Evolutionary conservation across 1,140 invertebrate species (phyloP), one percentile per base, ranked within the genome.

Genomic region (Mya arenaria): DNA sequence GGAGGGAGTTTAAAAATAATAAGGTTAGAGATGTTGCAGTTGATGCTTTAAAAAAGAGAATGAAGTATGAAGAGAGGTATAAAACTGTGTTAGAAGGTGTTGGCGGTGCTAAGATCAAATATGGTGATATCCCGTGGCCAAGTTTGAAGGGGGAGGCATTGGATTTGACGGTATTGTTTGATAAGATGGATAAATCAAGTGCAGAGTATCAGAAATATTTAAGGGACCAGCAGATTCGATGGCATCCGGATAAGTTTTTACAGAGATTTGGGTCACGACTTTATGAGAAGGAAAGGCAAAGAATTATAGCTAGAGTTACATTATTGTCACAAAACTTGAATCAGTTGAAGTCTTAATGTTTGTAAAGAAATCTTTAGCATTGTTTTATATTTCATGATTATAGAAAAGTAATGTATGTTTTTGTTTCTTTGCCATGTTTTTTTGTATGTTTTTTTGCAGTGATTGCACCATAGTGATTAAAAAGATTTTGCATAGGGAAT

Each of bases 231-330:
- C 86, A 88, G 72, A 86, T 90, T 17, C 63, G 87, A 3, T 92
- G 91, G 91, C 91, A 92, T 81, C 91, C 91, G 5, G 91, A 92
- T 81, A 90, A 90, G 75, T 92, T 92, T 82, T 28, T 85, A 30
- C 91, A 92, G 56, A 88, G 90, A 44, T 89, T 89, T 85, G 86
- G 88, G 13, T 58, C 83, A 39, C 68, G 52, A 41, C 63, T 92
- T 6, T 44, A 81, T 34, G 82, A 85, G 28, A 58, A 69, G 25
- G 87, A 91, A 15, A 84, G 60, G 55, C 79, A 87, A 4, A 85
- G 79, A 60, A 86, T 91, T 56, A 74, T 90, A 68, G 74, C 84
- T 23, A 88, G 83, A 62, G 90, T 91, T 41, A 91, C 88, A 65
- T 82, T 84, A n/a, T 84, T 91, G 52, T 89, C 88, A 58, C 90